phyloP scores from a whole-genome alignment of 1,140 invertebrate genomes.

The Calephelis virginiensis region DNA sequence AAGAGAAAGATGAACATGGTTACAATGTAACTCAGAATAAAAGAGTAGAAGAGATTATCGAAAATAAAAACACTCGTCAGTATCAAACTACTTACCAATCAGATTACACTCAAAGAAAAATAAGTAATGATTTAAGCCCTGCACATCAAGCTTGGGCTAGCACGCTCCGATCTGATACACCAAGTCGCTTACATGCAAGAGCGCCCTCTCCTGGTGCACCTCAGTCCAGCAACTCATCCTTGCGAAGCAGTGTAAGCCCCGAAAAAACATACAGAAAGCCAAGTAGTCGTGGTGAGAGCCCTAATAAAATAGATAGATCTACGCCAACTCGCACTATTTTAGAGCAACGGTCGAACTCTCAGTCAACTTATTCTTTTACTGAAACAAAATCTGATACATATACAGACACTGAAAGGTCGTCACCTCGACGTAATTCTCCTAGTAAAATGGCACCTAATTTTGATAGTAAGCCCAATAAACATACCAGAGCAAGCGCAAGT shows the following conservation, averaged over 20 bases:
- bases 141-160: slow-evolving; percentile 85
- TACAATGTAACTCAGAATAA: slow-evolving; percentile 48
- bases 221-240: slow-evolving; percentile 72
- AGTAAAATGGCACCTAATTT: slow-evolving; percentile 36
- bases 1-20: slow-evolving; percentile 31
- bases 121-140: slow-evolving; percentile 82
- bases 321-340: slow-evolving; percentile 47
- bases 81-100: slow-evolving; percentile 81
- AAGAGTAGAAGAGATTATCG: slow-evolving; percentile 46
- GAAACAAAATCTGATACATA: slow-evolving; percentile 46
- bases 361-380: slow-evolving; percentile 47
- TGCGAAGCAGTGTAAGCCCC: slow-evolving; percentile 78
- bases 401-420: slow-evolving; percentile 33
- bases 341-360: slow-evolving; percentile 48
- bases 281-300: slow-evolving; percentile 58
- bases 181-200: slow-evolving; percentile 63
- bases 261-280: slow-evolving; percentile 71
- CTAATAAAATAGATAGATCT: slow-evolving; percentile 54
- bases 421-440: slow-evolving; percentile 43
- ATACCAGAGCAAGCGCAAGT: slow-evolving; percentile 32
- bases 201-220: slow-evolving; percentile 69
- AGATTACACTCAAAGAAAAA: slow-evolving; percentile 79
- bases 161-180: slow-evolving; percentile 81
- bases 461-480: slow-evolving; percentile 32
- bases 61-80: slow-evolving; percentile 57